phyloP scores from a whole-genome alignment of 23 tunicate genomes.

The Styela plicata region DNA sequence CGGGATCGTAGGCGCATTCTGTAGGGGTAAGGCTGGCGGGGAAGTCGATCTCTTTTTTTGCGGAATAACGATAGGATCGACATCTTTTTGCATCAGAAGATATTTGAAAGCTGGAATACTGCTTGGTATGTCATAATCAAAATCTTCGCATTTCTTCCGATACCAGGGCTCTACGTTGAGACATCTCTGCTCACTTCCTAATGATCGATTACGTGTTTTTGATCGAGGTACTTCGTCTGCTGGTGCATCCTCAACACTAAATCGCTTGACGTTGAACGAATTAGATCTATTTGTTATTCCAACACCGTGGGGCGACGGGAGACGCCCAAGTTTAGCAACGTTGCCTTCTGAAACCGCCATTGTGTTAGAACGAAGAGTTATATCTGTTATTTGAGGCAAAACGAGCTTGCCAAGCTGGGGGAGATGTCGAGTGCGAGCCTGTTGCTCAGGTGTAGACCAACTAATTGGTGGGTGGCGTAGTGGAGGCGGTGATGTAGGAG shows the following conservation, averaged over 20 bases:
- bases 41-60: background rate
- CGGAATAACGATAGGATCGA: background rate
- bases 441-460: background rate
- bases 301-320: background rate
- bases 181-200: background rate
- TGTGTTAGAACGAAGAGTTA: slow-evolving; percentile 4
- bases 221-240: background rate
- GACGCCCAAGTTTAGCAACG: background rate
- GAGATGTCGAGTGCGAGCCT: background rate
- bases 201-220: background rate
- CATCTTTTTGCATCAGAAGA: background rate
- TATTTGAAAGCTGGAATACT: slow-evolving; percentile 22
- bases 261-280: slow-evolving; percentile 5
- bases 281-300: background rate
- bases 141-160: slow-evolving; percentile 60
- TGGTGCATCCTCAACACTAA: background rate
- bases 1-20: background rate
- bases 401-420: background rate
- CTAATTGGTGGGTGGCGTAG: background rate
- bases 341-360: slow-evolving; percentile 1
- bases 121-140: slow-evolving; percentile 66
- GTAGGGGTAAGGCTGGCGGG: background rate
- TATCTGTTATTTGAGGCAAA: background rate
- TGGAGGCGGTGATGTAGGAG: slow-evolving; percentile 15
- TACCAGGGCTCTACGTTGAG: slow-evolving; percentile 49